Evolutionary conservation across 2,113 vertebrate species (phyloP), one percentile per base, ranked within the genome.

Genomic region (Seriola dumerili): DNA sequence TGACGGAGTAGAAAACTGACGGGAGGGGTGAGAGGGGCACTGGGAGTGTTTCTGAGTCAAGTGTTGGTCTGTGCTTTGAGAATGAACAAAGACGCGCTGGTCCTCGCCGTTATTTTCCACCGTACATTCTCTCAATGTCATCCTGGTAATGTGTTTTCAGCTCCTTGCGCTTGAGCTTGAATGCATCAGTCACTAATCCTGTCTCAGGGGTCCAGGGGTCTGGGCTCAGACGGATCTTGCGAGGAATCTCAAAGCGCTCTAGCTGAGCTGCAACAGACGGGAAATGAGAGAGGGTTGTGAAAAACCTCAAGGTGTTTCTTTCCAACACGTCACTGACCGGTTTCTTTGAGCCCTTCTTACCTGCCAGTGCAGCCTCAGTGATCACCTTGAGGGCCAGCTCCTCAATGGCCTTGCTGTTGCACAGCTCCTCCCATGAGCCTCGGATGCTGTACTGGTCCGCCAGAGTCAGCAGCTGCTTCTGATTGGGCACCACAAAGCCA

Each of bases 181-280:
- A 99, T 0, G 98, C 97, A 23, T 99, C 98, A 3, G 98, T 99
- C 89, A 99, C 98, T 44, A 99, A 93, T 72, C 98, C 98, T 0
- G 95, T 98, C 93, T 99, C 98, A 0, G 98, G 97, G 68, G 97
- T 99, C 98, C 98, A 99, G 0, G 97, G 96, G 0, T 99, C 97
- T 0, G 97, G 93, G 76, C 97, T 97, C 89, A 99, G 93, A 7
- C 96, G 89, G 82, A 99, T 96, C 95, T 99, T 99, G 19, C 96
- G 90, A 11, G 98, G 98, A 48, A 99, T 95, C 92, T 99, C 98
- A 92, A 99, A 99, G 72, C 97, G 97, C 91, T 98, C 97, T 79
- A 99, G 92, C 48, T 96, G 96, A 72, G 95, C 98, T 99, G 84
- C 1, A 84, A 44, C 46, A 85, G 25, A 78, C 72, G 50, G 17